Base-by-base conservation (phyloP, 2,888 invertebrate species). In the Plagodis dolabraria region DNA sequence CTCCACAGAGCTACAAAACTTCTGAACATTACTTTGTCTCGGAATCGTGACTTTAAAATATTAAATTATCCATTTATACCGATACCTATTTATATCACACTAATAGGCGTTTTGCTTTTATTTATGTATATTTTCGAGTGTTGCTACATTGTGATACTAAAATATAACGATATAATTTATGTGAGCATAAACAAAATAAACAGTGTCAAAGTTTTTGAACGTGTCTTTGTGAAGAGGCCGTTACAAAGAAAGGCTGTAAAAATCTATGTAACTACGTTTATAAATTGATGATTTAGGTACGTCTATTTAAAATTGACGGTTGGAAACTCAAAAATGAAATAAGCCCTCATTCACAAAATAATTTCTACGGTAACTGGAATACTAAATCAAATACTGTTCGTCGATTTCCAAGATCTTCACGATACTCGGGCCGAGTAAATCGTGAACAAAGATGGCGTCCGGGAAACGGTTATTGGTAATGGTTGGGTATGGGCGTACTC, bases 401-500 rank as follows among this genome's bases (percentile, higher is more conserved):
- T 59, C 63, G 75, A 72, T 71, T 70, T 72, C 68, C 68, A 57
- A 61, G 60, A 61, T 61, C 56, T 49, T 43, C 42, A 46, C 53
- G 60, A 57, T 71, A 79, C 76, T 71, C 75, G 73, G 77, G 44
- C 60, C 72, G 74, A 76, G 75, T 80, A 76, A 82, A 79, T 83
- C 80, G 79, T 83, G 76, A 80, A 83, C 83, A 77, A 82, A 83
- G 82, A 85, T 83, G 82, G 85, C 82, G 82, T 72, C 80, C 77
- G 77, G 83, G 79, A 84, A 84, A 86, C 80, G 80, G 85, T 83
- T 84, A 80, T 82, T 80, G 79, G 79, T 82, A 80, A 79, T 80
- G 80, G 82, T 64, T 60, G 68, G 58, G 67, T 4, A 74, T 71
- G 71, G 70, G 45, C 47, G 67, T 65, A 72, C 55, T 7, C 44